Evolutionary conservation across 2,888 invertebrate genomes (phyloP), one percentile per base, ranked within the genome.

Genomic region (Tetrapedia diversipes): DNA sequence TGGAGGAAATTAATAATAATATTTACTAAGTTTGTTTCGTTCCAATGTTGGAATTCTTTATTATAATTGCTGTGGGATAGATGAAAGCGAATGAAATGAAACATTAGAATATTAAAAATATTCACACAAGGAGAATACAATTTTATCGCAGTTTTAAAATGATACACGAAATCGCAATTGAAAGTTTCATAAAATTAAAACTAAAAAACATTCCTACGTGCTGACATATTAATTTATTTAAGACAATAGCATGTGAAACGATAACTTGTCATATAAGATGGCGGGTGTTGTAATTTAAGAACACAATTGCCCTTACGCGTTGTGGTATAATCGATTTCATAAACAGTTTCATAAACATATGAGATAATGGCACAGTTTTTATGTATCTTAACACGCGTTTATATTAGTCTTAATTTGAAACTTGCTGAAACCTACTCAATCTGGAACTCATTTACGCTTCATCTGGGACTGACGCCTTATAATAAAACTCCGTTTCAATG

Each of bases 401-500:
- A 7, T 34, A 39, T 27, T 24, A 39, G 45, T 45, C 53, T 1
- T n/a, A 45, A 32, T 29, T 45, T 27, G 41, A 10, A 63, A 34
- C 72, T 47, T 54, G 63, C 41, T 8, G 32, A 63, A 73, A 73
- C 73, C 63, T 56, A 73, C 24, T 63, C 63, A 29, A 64, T 73
- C 72, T 71, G 49, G 72, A 71, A 71, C n/a, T 54, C 41, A 73
- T 71, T 71, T 14, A 16, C 63, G 63, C 24, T 14, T 56, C 11
- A 4, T 32, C 16, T 29, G 39, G 10, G 24, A 34, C 24, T 29
- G 22, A 54, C n/a, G 16, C 22, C 32, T 41, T 1, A 6, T 34
- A 24, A 39, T 43, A 32, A 32, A 59, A 43, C 19, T 8, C 19
- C n/a, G 14, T 37, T 37, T 63, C 2, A 32, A 4, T 16, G 2